Percentiles rank a stretch among this genome's conserved stretches.
These are phyloP conservation scores for Brachyistius frenatus DNA, from an alignment of 2,113 vertebrate genomes.

Conservation along the genomic window DNA sequence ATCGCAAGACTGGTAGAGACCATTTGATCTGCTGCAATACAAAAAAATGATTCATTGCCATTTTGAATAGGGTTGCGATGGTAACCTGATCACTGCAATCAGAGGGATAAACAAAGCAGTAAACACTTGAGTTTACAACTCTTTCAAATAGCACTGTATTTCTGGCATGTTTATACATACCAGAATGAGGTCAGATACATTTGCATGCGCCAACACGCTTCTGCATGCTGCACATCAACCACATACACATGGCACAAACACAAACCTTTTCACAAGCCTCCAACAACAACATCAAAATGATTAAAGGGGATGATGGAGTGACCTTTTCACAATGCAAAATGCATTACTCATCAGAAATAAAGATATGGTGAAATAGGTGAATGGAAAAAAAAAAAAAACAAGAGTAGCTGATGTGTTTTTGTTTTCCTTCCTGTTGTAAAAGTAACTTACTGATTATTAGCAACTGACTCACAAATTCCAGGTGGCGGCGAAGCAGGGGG, in stretches of 20 bases:
- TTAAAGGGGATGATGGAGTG: background rate
- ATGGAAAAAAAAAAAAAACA: slow-evolving; percentile 5
- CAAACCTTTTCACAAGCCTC: background rate
- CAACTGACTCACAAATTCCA: slow-evolving; percentile 68
- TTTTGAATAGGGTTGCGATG: background rate
- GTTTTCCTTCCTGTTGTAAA: slow-evolving; percentile 6
- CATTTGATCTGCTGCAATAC: background rate
- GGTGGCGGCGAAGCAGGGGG: slow-evolving; percentile 22
- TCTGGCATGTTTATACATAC: slow-evolving; percentile 46
- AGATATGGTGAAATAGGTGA: background rate
- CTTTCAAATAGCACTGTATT: slow-evolving; percentile 28
- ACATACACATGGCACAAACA: slow-evolving; percentile 1
- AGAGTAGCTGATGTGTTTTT: background rate
- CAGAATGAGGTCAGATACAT: slow-evolving; percentile 50
- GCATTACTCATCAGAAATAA: background rate
- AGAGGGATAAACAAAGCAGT: slow-evolving; percentile 51
- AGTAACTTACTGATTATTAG: slow-evolving; percentile 39
- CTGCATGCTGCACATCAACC: slow-evolving; percentile 11
- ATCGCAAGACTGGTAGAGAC: background rate
- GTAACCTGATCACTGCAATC: slow-evolving; percentile 40
- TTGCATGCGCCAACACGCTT: slow-evolving; percentile 16
- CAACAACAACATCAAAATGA: slow-evolving; percentile 11
- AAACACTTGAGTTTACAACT: slow-evolving; percentile 56
- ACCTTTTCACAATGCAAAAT: background rate
- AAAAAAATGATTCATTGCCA: too few relatives aligned